phyloP scores from a whole-genome alignment of 2,113 vertebrate species.

The Athene cunicularia region DNA sequence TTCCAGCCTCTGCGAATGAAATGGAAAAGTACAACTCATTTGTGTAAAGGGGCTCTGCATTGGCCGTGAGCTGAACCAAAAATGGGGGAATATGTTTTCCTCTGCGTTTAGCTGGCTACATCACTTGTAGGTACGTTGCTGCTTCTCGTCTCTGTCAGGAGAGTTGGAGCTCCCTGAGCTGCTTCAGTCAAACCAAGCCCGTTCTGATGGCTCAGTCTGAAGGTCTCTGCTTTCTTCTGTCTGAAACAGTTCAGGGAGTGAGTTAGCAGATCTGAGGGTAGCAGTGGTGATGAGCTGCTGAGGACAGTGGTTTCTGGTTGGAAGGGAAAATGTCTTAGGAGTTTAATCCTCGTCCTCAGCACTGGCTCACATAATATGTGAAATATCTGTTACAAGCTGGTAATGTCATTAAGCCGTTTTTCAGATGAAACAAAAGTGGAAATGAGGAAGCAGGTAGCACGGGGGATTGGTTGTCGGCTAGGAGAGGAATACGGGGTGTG shows the following conservation, averaged over 20 bases:
- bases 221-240: not conserved
- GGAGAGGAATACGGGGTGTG: too few relatives aligned
- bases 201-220: fast-evolving
- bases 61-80: fast-evolving
- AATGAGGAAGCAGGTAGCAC: not conserved
- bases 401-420: not conserved
- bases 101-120: not conserved
- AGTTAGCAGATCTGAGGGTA: not conserved
- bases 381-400: not conserved
- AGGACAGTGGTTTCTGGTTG: not conserved
- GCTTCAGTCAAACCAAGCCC: not conserved
- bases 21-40: fast-evolving
- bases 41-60: fast-evolving
- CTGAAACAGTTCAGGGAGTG: not conserved
- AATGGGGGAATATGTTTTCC: fast-evolving
- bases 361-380: fast-evolving
- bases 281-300: not conserved
- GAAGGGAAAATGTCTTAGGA: not conserved
- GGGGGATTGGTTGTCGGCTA: not conserved
- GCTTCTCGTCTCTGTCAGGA: not conserved
- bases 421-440: not conserved
- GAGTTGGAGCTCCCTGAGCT: not conserved
- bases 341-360: not conserved
- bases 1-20: not conserved
- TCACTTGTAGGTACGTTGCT: fast-evolving